These are phyloP conservation scores for Amphipoea lucens DNA, from an alignment of 2,888 invertebrate species.

Conservation along the genomic window DNA sequence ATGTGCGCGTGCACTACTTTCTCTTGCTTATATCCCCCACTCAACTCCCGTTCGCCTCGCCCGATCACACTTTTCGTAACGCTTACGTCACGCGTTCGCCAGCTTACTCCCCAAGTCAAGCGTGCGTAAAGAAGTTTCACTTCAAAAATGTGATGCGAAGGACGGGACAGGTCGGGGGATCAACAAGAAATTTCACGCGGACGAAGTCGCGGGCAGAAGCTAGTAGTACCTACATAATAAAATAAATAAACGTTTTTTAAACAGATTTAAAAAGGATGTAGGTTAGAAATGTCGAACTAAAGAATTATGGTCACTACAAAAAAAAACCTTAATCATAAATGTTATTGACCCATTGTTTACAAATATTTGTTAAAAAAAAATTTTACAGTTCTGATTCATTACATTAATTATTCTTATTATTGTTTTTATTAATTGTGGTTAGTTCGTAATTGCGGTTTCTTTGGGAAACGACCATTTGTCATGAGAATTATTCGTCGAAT, in stretches of 20 bases:
- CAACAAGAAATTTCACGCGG: too few species aligned
- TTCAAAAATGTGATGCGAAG: too few species aligned
- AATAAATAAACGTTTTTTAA: background rate
- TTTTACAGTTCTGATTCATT: slow-evolving; percentile 29
- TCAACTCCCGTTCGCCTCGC: too few species aligned
- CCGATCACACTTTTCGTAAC: too few species aligned
- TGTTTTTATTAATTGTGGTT: slow-evolving; percentile 41
- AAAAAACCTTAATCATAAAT: background rate
- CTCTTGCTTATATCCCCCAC: too few species aligned
- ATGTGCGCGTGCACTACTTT: too few species aligned
- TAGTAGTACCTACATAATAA: background rate
- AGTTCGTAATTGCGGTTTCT: slow-evolving; percentile 37
- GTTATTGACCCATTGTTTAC: slow-evolving; percentile 7
- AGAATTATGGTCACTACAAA: background rate
- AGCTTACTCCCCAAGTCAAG: too few species aligned
- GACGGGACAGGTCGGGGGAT: too few species aligned
- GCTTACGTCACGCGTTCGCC: too few species aligned
- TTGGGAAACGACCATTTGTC: slow-evolving; percentile 34
- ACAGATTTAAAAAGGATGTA: background rate
- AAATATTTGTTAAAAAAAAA: slow-evolving; percentile 3
- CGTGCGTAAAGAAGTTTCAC: too few species aligned
- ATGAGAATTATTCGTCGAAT: slow-evolving; percentile 5
- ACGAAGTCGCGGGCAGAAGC: too few species aligned
- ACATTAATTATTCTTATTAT: slow-evolving; percentile 2
- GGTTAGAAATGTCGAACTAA: slow-evolving; percentile 5